These are phyloP conservation scores for Neuroterus valhalla DNA, from an alignment of 1,140 invertebrate genomes.

Conservation along the genomic window DNA sequence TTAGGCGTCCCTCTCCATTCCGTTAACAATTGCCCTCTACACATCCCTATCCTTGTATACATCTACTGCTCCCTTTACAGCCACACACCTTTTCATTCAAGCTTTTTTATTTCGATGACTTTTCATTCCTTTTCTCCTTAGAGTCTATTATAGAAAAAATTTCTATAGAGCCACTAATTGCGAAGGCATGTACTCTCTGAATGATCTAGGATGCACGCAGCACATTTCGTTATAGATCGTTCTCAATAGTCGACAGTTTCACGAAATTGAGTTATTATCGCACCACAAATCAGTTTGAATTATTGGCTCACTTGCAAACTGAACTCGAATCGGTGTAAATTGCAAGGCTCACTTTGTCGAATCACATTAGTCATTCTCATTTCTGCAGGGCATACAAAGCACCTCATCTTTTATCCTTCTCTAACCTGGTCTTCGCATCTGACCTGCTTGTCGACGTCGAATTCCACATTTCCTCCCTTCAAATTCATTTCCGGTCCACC, in stretches of 20 bases:
- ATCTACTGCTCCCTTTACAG: too few species aligned
- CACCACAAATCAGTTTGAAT: slow-evolving; percentile 17
- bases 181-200: too few species aligned
- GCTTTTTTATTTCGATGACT: too few species aligned
- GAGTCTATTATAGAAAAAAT: too few species aligned
- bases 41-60: too few species aligned
- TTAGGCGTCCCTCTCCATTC: too few species aligned
- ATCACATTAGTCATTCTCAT: slow-evolving; percentile 16
- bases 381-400: slow-evolving; percentile 8
- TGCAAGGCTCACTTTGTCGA: slow-evolving; percentile 9
- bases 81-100: too few species aligned
- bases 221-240: slow-evolving; percentile 5
- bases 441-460: slow-evolving; percentile 13
- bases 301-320: slow-evolving; percentile 27
- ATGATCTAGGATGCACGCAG: neutral
- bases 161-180: too few species aligned
- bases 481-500: slow-evolving; percentile 20
- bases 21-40: too few species aligned
- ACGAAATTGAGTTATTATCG: slow-evolving; percentile 23
- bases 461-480: slow-evolving; percentile 27
- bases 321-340: slow-evolving; percentile 19
- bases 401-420: slow-evolving; percentile 15
- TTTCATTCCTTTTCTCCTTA: too few species aligned
- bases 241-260: neutral
- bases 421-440: slow-evolving; percentile 10